These are phyloP conservation scores for Kradibia gibbosae DNA, from an alignment of 1,140 invertebrate species.

Conservation along the genomic window DNA sequence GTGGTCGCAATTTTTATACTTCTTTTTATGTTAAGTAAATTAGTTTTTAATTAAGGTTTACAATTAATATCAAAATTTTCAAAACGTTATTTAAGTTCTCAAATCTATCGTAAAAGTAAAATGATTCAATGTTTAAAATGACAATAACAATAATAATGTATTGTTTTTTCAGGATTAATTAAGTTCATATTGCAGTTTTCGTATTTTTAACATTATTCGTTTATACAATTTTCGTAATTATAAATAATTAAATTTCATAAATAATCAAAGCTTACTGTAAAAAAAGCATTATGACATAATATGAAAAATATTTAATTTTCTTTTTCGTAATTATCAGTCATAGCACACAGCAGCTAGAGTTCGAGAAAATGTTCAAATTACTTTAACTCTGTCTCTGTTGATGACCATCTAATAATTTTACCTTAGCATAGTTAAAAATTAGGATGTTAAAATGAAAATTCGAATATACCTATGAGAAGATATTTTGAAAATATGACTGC, in stretches of 20 bases:
- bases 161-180: not conserved
- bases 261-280: not conserved
- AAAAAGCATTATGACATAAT: not conserved
- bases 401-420: not conserved
- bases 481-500: not conserved
- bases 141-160: no score
- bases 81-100: no score
- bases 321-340: not conserved
- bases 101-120: no score
- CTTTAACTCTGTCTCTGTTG: not conserved
- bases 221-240: not conserved
- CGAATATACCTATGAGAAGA: not conserved
- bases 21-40: no score
- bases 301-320: not conserved
- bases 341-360: not conserved
- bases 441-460: not conserved
- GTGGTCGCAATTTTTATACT: no score
- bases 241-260: conserved; percentile 4
- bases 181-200: not conserved
- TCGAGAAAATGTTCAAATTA: not conserved
- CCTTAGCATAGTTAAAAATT: not conserved
- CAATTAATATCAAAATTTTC: no score
- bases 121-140: no score
- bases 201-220: not conserved
- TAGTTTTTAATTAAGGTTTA: no score